Conservation (phyloP, 1,140 invertebrate genomes). For the Lordiphosa collinella region DNA sequence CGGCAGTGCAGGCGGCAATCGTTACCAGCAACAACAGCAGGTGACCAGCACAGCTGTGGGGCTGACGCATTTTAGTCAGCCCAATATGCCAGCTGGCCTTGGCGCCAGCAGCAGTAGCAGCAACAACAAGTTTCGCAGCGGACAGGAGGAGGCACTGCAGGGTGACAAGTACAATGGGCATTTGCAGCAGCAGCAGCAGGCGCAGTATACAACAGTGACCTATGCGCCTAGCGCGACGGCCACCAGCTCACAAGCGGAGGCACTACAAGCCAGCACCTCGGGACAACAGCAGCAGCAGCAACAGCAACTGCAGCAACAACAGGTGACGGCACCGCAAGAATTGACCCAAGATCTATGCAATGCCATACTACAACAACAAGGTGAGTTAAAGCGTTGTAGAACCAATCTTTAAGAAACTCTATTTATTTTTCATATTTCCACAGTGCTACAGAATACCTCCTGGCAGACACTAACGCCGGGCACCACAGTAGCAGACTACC, state of each 20-base stretch:
- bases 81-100: slow-evolving; percentile 31
- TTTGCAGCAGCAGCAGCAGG: slow-evolving; percentile 56
- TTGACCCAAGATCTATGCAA: slow-evolving; percentile 78
- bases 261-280: slow-evolving; percentile 46
- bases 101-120: slow-evolving; percentile 28
- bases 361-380: slow-evolving; percentile 78
- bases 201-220: slow-evolving; percentile 61
- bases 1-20: slow-evolving; percentile 40
- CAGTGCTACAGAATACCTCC: slow-evolving; percentile 79
- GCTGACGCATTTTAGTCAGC: slow-evolving; percentile 70
- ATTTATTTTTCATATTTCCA: background rate
- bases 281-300: slow-evolving; percentile 46
- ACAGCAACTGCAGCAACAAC: slow-evolving; percentile 60
- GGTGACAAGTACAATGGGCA: slow-evolving; percentile 77
- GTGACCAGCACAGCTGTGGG: slow-evolving; percentile 49
- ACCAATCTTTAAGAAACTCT: background rate
- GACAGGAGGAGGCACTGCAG: slow-evolving; percentile 48
- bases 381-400: slow-evolving; percentile 4
- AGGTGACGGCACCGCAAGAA: slow-evolving; percentile 67
- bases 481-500: slow-evolving; percentile 89
- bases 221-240: slow-evolving; percentile 51
- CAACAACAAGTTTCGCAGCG: slow-evolving; percentile 48
- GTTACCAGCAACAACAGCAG: slow-evolving; percentile 65
- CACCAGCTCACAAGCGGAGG: slow-evolving; percentile 33
- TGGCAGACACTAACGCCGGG: slow-evolving; percentile 90